Conservation (phyloP, 1,140 invertebrate species). For the Dinoponera quadriceps region DNA sequence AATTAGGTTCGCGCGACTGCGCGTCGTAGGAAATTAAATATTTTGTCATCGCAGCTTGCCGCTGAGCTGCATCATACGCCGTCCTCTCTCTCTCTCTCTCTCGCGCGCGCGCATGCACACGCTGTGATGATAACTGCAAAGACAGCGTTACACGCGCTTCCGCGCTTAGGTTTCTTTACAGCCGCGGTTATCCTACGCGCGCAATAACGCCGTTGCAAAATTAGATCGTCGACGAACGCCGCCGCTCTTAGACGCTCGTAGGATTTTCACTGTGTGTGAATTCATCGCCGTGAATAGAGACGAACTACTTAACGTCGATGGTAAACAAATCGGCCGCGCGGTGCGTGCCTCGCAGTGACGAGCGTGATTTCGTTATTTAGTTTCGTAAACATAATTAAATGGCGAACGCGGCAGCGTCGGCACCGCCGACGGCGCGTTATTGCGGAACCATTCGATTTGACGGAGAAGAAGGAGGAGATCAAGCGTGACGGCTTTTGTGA, state of each 20-base stretch:
- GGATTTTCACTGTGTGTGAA: conserved; percentile 25
- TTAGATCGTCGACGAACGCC: background rate
- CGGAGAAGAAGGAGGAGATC: conserved; percentile 2
- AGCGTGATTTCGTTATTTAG: conserved; percentile 47
- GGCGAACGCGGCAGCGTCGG: conserved; percentile 1
- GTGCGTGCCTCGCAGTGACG: background rate
- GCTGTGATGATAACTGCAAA: background rate
- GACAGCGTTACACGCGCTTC: background rate
- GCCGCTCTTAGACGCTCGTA: conserved; percentile 7
- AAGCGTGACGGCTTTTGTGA: background rate
- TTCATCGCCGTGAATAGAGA: conserved; percentile 47
- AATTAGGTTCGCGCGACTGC: background rate
- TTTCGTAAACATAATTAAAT: conserved; percentile 40
- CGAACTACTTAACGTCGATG: conserved; percentile 43
- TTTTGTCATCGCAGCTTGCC: background rate
- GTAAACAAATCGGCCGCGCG: conserved; percentile 29
- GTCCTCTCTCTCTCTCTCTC: background rate
- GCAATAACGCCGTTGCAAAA: conserved; percentile 9
- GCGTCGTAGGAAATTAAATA: background rate
- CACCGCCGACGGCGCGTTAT: conserved; percentile 3
- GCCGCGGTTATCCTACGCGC: background rate
- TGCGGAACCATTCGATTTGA: conserved; percentile 18
- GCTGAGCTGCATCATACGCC: background rate
- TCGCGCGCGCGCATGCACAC: background rate
- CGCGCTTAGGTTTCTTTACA: background rate